Conservation (phyloP, 2,113 vertebrate genomes). For the Neotragus pygmaeus region DNA sequence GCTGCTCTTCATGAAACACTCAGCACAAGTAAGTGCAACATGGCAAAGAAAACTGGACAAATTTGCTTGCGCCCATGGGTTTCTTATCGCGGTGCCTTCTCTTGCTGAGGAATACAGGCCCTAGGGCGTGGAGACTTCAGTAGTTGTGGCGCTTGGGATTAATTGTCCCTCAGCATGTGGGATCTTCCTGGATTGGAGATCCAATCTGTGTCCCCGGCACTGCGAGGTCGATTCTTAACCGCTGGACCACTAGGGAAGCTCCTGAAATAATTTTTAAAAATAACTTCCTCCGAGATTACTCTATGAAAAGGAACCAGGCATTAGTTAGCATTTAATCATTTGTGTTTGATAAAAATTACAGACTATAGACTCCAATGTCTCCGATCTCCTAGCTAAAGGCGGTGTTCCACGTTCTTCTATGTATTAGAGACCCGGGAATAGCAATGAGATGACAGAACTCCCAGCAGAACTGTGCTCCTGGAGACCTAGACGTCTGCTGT, state of each 20-base stretch:
- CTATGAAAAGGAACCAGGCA: not conserved
- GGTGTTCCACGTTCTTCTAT: rapidly evolving
- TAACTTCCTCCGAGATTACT: not conserved
- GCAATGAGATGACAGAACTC: no score
- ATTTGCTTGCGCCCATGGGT: not conserved
- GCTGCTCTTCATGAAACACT: not conserved
- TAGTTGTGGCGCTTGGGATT: not conserved
- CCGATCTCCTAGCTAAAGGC: not conserved
- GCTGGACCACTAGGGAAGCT: not conserved
- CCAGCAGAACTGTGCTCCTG: rapidly evolving
- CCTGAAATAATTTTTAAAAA: not conserved
- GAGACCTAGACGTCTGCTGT: rapidly evolving
- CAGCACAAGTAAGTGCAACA: rapidly evolving
- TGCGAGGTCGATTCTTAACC: not conserved
- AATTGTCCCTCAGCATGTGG: not conserved
- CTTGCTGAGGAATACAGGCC: not conserved
- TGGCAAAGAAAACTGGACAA: not conserved
- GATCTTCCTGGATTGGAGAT: not conserved
- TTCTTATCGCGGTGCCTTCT: not conserved
- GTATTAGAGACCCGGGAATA: not conserved
- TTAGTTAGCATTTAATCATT: not conserved
- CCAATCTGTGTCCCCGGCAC: rapidly evolving
- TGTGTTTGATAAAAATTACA: not conserved
- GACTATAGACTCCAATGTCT: not conserved
- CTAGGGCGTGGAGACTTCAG: not conserved